Conservation (phyloP, 1,140 invertebrate genomes). For the Heliconius congener region DNA sequence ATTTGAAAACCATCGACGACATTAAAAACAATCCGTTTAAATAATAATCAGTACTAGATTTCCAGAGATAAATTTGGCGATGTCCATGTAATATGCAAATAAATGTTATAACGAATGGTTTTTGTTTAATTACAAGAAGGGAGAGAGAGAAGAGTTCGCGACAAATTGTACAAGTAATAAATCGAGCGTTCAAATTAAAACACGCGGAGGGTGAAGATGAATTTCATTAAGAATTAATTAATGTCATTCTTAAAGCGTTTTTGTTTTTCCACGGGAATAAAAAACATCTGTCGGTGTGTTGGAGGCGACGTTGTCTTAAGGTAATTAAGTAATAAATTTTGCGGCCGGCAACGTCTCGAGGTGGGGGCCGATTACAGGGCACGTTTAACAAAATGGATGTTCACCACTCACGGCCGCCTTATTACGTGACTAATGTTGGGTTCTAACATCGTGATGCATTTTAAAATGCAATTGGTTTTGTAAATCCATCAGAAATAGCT, state of each 20-base stretch:
- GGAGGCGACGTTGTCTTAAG: slow-evolving; percentile 75
- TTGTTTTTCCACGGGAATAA: slow-evolving; percentile 79
- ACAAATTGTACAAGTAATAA: slow-evolving; percentile 80
- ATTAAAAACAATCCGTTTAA: slow-evolving; percentile 12
- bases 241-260: slow-evolving; percentile 80
- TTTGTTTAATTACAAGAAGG: slow-evolving; percentile 72
- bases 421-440: slow-evolving; percentile 46
- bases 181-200: slow-evolving; percentile 79
- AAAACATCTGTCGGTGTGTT: slow-evolving; percentile 77
- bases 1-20: slow-evolving; percentile 31
- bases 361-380: slow-evolving; percentile 74
- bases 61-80: slow-evolving; percentile 20
- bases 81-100: slow-evolving; percentile 68
- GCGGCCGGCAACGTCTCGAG: slow-evolving; percentile 73
- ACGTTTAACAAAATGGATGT: slow-evolving; percentile 78
- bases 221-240: slow-evolving; percentile 82
- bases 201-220: slow-evolving; percentile 77
- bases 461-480: neutral
- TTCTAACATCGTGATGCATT: neutral
- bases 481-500: neutral
- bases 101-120: slow-evolving; percentile 69
- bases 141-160: slow-evolving; percentile 52
- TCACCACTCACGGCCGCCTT: slow-evolving; percentile 55
- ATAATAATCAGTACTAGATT: slow-evolving; percentile 13
- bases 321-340: slow-evolving; percentile 82